Evolutionary conservation across 2,888 invertebrate species (phyloP).

Genomic region (Pollenia amentaria): DNA sequence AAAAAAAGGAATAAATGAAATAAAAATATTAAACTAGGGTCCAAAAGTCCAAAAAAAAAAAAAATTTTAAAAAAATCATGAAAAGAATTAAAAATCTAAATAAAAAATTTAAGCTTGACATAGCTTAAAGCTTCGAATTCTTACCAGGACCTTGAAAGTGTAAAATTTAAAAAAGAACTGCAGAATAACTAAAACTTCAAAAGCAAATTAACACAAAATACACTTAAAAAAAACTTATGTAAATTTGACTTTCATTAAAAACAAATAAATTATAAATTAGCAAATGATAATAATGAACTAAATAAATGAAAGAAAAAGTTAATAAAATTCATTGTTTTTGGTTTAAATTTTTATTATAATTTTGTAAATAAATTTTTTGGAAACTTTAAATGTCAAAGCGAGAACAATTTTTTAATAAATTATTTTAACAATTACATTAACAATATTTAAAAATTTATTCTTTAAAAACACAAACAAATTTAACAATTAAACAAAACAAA

Average conservation of each 20-base stretch:
- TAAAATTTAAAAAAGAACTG: slow-evolving; percentile 36
- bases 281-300: slow-evolving; percentile 21
- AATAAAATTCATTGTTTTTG: slow-evolving; percentile 42
- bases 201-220: background rate
- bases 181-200: slow-evolving; percentile 32
- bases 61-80: slow-evolving; percentile 48
- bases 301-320: background rate
- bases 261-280: slow-evolving; percentile 44
- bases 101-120: slow-evolving; percentile 47
- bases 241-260: slow-evolving; percentile 39
- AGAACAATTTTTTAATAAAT: background rate
- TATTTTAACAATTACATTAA: slow-evolving; percentile 1
- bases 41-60: slow-evolving; percentile 66
- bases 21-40: slow-evolving; percentile 71
- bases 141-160: slow-evolving; percentile 52
- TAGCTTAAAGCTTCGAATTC: slow-evolving; percentile 57
- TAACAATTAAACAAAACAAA: slow-evolving; percentile 65
- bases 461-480: slow-evolving; percentile 55
- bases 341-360: slow-evolving; percentile 5
- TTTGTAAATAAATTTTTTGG: slow-evolving; percentile 63
- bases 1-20: slow-evolving; percentile 34
- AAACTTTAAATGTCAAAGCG: slow-evolving; percentile 31
- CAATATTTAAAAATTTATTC: slow-evolving; percentile 8
- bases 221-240: slow-evolving; percentile 26
- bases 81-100: slow-evolving; percentile 35